phyloP scores from a whole-genome alignment of 2,113 vertebrate genomes.

The Chaetodon trifascialis region DNA sequence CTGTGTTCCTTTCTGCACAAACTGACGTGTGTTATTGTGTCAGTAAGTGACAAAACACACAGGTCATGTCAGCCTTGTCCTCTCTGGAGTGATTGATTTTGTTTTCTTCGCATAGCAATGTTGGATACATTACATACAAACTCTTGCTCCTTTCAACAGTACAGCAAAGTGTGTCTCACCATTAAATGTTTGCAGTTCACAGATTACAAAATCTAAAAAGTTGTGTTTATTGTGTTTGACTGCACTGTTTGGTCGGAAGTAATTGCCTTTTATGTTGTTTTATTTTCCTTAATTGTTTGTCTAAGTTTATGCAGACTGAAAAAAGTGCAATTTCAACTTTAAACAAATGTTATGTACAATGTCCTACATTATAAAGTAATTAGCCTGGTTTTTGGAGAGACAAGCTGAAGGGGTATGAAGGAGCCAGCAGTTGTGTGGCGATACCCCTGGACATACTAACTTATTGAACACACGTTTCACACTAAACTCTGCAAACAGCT shows the following conservation, averaged over 20 bases:
- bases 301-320: neutral
- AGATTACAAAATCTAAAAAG: neutral
- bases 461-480: too few species aligned
- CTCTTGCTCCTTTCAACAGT: too few species aligned
- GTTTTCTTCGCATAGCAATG: neutral
- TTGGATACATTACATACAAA: neutral
- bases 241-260: neutral
- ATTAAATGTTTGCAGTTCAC: neutral
- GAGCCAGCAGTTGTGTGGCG: too few species aligned
- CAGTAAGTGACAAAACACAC: neutral
- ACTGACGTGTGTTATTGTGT: neutral
- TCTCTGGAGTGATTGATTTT: neutral
- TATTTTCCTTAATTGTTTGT: neutral
- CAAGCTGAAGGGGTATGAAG: neutral
- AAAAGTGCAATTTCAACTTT: neutral
- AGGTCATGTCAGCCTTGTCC: neutral
- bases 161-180: neutral
- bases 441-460: too few species aligned
- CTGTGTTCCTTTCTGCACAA: neutral
- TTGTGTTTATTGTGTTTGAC: neutral
- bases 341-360: neutral
- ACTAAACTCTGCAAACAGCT: too few species aligned
- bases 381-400: neutral
- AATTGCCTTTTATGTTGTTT: neutral
- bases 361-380: neutral